Conservation (phyloP, 2,797 vertebrate genomes). For the Manis crassicaudata region DNA sequence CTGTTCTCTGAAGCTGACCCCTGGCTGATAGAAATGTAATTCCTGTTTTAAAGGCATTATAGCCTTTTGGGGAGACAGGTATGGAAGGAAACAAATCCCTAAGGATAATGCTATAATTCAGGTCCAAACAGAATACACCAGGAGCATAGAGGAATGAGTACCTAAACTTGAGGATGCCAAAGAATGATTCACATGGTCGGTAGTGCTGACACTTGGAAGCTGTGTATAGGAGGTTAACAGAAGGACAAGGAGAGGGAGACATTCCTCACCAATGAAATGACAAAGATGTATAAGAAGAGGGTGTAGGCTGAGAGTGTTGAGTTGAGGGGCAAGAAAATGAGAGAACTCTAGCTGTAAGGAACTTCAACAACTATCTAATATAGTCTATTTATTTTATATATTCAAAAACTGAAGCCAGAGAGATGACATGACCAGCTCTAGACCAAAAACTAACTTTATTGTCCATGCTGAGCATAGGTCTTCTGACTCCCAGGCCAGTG, state of each 20-base stretch:
- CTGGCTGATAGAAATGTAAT: not conserved
- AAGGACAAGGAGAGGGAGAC: not conserved
- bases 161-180: not conserved
- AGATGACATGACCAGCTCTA: not conserved
- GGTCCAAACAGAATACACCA: not conserved
- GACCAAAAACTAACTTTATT: not conserved
- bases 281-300: not conserved
- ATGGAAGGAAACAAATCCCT: not conserved
- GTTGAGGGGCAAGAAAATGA: not conserved
- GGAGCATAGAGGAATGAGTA: not conserved
- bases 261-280: not conserved
- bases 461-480: not conserved
- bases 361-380: not conserved
- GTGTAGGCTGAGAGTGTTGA: not conserved
- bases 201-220: not conserved
- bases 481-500: not conserved
- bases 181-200: not conserved
- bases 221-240: not conserved
- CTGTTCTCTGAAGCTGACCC: conserved; percentile 4
- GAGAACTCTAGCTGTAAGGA: not conserved
- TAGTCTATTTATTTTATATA: not conserved
- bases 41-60: not conserved
- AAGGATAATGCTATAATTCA: not conserved
- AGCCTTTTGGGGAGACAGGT: not conserved
- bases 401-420: not conserved